phyloP scores from a whole-genome alignment of 2,113 vertebrate species.

The Tor tambroides region DNA sequence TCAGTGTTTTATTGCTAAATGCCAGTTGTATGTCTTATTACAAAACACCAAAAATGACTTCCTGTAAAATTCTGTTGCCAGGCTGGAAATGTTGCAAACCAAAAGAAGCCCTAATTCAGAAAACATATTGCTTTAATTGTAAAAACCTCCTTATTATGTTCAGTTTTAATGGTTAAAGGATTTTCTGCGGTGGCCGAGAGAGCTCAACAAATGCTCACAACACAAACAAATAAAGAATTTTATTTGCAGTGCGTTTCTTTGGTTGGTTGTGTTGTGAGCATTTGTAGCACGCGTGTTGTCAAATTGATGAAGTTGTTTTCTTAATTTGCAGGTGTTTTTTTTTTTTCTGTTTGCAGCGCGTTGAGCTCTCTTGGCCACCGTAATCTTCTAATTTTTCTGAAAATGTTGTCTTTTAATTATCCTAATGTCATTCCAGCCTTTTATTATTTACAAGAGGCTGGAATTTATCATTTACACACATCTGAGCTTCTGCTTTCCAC shows the following conservation, averaged over 20 bases:
- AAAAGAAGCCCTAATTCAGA: neutral
- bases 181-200: too few relatives aligned
- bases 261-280: too few relatives aligned
- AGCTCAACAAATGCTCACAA: too few relatives aligned
- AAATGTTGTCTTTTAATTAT: neutral
- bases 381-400: too few relatives aligned
- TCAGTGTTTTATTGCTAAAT: neutral
- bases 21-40: neutral
- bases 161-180: neutral
- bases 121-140: neutral
- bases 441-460: neutral
- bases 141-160: neutral
- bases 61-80: neutral
- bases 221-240: too few relatives aligned
- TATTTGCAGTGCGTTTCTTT: too few relatives aligned
- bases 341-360: too few relatives aligned
- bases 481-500: neutral
- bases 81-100: neutral
- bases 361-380: too few relatives aligned
- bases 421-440: neutral
- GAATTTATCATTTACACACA: too few relatives aligned
- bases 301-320: too few relatives aligned
- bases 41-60: neutral
- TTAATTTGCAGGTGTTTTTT: too few relatives aligned
- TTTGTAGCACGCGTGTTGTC: too few relatives aligned